These are phyloP conservation scores for Rissa tridactyla DNA, from an alignment of 2,113 vertebrate genomes.

Conservation along the genomic window DNA sequence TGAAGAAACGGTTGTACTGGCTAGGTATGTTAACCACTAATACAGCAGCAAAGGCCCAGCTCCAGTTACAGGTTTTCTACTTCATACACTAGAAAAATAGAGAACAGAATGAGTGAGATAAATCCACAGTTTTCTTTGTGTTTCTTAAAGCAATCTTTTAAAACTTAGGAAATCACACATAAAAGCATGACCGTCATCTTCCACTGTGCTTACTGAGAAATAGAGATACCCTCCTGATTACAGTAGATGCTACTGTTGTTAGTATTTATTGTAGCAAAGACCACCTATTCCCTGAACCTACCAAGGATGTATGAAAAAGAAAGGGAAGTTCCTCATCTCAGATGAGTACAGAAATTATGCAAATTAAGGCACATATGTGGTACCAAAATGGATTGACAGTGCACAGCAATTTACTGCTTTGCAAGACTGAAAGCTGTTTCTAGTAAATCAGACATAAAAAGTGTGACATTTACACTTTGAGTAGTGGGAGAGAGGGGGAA, in stretches of 20 bases:
- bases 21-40: neutral
- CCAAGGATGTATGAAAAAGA: neutral
- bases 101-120: neutral
- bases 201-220: neutral
- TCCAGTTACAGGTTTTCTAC: neutral
- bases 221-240: neutral
- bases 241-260: neutral
- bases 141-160: neutral
- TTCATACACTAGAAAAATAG: neutral
- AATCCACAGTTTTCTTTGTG: neutral
- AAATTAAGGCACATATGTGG: neutral
- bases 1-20: neutral
- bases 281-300: neutral
- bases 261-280: neutral
- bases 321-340: neutral
- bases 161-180: neutral
- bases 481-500: neutral
- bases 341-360: neutral
- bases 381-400: neutral
- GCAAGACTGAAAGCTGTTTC: neutral
- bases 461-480: neutral
- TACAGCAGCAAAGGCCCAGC: neutral
- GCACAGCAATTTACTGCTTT: neutral
- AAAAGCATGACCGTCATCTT: neutral
- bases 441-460: neutral